Evolutionary conservation across 1,140 invertebrate species (phyloP), one percentile per base, ranked within the genome.

Genomic region (Drosophila erecta): DNA sequence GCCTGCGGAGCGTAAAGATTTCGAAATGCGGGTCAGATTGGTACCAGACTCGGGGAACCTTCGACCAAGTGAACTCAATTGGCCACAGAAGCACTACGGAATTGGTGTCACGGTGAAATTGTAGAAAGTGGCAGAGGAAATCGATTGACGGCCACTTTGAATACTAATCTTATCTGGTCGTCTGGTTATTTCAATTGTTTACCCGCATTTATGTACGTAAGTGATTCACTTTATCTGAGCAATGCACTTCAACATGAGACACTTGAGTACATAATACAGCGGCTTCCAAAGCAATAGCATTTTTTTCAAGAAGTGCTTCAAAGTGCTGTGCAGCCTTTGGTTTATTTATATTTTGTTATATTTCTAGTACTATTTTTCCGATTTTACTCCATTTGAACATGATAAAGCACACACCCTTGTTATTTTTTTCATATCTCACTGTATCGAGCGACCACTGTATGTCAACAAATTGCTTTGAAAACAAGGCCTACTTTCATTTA

Each of bases 1-100:
- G 90, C 98, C 98, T 96, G 89, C 71, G 92, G 17, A 38, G 24
- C 14, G 49, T 7, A 33, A 50, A 75, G n/a, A 50, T 50, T n/a
- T 44, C 2, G 10, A 20, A 44, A 44, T 20, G 24, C 17, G 37
- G 64, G 46, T 38, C 24, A 47, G 30, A 50, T 27, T 64, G 12
- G 56, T 44, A 37, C 22, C 24, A 49, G 47, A 30, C 60, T 20
- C n/a, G 44, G 44, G 60, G 49, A 55, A 66, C 47, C 47, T 41
- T 24, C 44, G 43, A 14, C 49, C 40, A 70, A 84, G 65, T 85
- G 72, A 17, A 41, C 59, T 70, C 66, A 84, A 79, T 76, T 81
- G 60, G 47, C 30, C 30, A 20, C 4, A 51, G 30, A 51, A 51
- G 41, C 74, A 53, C 50, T 66, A 24, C 41, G 61, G 44, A 66